phyloP scores from a whole-genome alignment of 2,888 invertebrate species.

The Cybosia mesomella region DNA sequence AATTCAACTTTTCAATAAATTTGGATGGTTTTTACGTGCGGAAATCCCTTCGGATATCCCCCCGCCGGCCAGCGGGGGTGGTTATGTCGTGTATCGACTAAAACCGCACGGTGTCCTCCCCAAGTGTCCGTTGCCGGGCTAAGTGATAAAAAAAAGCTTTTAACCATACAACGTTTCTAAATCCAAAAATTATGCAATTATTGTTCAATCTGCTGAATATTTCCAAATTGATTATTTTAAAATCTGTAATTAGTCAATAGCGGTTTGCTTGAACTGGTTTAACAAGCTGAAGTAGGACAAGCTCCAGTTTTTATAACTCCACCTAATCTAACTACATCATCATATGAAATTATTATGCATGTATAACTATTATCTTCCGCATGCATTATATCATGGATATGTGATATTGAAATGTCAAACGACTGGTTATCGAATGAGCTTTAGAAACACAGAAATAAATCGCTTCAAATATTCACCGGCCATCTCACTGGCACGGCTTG shows the following conservation, averaged over 20 bases:
- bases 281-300: slow-evolving; percentile 8
- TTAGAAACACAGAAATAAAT: no score
- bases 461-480: no score
- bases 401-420: not conserved
- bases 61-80: no score
- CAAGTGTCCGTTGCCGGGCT: no score
- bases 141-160: no score
- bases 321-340: not conserved
- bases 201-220: not conserved
- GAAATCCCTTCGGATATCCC: no score
- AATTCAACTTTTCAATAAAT: slow-evolving; percentile 1
- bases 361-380: not conserved
- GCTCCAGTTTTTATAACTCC: slow-evolving; percentile 22
- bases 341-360: not conserved
- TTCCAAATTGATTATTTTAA: slow-evolving; percentile 10
- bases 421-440: no score
- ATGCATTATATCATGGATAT: not conserved
- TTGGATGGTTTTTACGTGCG: not conserved
- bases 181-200: slow-evolving; percentile 5
- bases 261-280: not conserved
- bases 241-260: slow-evolving; percentile 12
- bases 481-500: no score
- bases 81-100: no score
- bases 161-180: no score
- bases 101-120: no score